These are phyloP conservation scores for Acipenser ruthenus DNA, from an alignment of 2,797 vertebrate species.

Conservation along the genomic window DNA sequence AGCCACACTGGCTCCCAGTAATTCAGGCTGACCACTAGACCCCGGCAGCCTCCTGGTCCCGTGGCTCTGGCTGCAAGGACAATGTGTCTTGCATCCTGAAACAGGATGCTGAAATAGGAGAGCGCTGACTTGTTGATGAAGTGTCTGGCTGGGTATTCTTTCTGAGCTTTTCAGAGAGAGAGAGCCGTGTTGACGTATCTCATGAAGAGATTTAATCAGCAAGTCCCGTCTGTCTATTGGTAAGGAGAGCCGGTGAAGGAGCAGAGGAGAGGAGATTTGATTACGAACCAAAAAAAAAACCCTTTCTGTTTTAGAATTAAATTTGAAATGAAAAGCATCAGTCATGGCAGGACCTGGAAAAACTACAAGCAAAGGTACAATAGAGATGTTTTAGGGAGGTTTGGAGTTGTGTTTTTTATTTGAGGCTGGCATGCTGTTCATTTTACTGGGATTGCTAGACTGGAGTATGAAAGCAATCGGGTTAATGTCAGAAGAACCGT, in stretches of 20 bases:
- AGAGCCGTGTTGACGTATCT: background rate
- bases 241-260: background rate
- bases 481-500: too few relatives aligned
- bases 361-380: too few relatives aligned
- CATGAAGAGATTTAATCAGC: constrained; percentile 2
- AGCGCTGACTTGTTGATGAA: background rate
- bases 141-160: constrained; percentile 4
- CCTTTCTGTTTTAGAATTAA: background rate
- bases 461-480: too few relatives aligned
- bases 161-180: background rate
- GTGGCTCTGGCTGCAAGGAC: background rate
- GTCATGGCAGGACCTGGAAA: background rate
- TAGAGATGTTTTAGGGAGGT: too few relatives aligned
- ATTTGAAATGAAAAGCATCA: background rate
- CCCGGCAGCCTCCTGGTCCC: background rate
- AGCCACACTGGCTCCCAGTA: too few relatives aligned
- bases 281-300: background rate
- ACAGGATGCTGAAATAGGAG: background rate
- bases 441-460: too few relatives aligned
- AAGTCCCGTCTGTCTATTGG: background rate
- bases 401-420: too few relatives aligned
- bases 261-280: background rate
- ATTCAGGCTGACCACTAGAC: background rate
- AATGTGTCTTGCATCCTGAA: background rate
- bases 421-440: constrained; percentile 4